phyloP scores from a whole-genome alignment of 92 coral and sea anemone species.

The Hydrozoanthus gracilis region DNA sequence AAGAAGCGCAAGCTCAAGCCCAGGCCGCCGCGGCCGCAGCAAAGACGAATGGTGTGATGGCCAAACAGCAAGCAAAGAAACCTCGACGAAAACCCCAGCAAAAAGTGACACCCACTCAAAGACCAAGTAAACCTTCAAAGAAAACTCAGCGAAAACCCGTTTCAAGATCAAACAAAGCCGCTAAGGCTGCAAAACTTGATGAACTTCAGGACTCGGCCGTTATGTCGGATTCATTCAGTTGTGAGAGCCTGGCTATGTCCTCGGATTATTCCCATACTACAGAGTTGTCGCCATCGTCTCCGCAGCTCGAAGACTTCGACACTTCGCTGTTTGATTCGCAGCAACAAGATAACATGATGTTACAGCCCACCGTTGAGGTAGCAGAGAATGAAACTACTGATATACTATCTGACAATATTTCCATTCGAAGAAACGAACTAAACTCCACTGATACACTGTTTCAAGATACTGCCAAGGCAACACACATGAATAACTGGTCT shows the following conservation, averaged over 20 bases:
- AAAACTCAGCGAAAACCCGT: slow-evolving; percentile 74
- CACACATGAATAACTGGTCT: slow-evolving; percentile 56
- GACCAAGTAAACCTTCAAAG: slow-evolving; percentile 65
- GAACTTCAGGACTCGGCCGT: slow-evolving; percentile 62
- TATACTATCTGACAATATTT: slow-evolving; percentile 49
- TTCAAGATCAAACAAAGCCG: slow-evolving; percentile 67
- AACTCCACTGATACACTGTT: slow-evolving; percentile 67
- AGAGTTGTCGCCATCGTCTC: slow-evolving; percentile 73
- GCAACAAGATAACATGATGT: slow-evolving; percentile 72
- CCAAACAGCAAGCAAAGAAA: slow-evolving; percentile 86
- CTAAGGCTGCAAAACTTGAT: slow-evolving; percentile 58
- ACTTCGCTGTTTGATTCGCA: slow-evolving; percentile 79
- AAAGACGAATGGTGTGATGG: slow-evolving; percentile 58
- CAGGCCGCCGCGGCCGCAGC: slow-evolving; percentile 80
- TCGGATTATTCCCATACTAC: slow-evolving; percentile 84
- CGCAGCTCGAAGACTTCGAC: slow-evolving; percentile 78
- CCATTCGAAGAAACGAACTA: slow-evolving; percentile 67
- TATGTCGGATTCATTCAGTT: slow-evolving; percentile 70
- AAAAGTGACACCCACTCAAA: slow-evolving; percentile 66
- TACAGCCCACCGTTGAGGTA: slow-evolving; percentile 61
- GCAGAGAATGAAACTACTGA: slow-evolving; percentile 60
- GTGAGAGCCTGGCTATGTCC: slow-evolving; percentile 70
- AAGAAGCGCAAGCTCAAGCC: slow-evolving; percentile 76
- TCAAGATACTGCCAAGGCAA: slow-evolving; percentile 49
- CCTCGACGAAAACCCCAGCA: slow-evolving; percentile 91